Percentiles rank a stretch among this genome's conserved stretches.
Conservation (phyloP, 2,888 invertebrate species). For the Cremastinae sp. region DNA sequence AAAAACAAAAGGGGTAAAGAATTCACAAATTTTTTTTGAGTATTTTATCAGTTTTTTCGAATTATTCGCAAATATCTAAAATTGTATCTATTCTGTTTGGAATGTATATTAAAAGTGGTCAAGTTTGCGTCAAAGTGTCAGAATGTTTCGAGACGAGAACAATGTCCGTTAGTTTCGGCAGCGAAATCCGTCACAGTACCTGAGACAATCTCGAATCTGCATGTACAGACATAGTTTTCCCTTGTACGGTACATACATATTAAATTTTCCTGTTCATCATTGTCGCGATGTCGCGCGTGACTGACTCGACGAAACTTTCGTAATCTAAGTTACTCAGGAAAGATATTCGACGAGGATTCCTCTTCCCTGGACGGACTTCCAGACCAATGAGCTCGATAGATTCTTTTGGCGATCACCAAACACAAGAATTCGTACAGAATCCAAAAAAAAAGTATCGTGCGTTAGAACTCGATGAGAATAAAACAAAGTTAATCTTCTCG, state of each 20-base stretch:
- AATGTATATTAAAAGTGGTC: not conserved
- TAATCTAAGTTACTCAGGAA: constrained; percentile 54
- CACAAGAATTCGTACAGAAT: not conserved
- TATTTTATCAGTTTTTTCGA: too few species aligned
- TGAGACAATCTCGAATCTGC: not conserved
- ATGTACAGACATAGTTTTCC: not conserved
- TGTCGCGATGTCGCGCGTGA: constrained; percentile 47
- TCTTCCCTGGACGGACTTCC: constrained; percentile 25
- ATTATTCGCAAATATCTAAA: too few species aligned
- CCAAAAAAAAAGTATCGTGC: too few species aligned
- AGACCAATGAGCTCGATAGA: constrained; percentile 41
- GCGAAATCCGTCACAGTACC: constrained; percentile 32
- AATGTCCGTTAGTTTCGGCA: not conserved
- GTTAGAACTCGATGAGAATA: too few species aligned
- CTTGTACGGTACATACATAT: constrained; percentile 36
- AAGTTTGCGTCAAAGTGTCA: too few species aligned
- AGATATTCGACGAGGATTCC: constrained; percentile 42
- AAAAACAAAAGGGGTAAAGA: too few species aligned
- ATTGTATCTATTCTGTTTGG: too few species aligned
- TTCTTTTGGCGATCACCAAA: constrained; percentile 1
- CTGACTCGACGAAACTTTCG: constrained; percentile 48
- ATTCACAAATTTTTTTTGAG: too few species aligned
- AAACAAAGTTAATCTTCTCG: too few species aligned
- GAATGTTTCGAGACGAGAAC: constrained; percentile 1
- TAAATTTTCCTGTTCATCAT: constrained; percentile 51